Conservation (phyloP, 2,797 vertebrate genomes). For the Netta rufina region DNA sequence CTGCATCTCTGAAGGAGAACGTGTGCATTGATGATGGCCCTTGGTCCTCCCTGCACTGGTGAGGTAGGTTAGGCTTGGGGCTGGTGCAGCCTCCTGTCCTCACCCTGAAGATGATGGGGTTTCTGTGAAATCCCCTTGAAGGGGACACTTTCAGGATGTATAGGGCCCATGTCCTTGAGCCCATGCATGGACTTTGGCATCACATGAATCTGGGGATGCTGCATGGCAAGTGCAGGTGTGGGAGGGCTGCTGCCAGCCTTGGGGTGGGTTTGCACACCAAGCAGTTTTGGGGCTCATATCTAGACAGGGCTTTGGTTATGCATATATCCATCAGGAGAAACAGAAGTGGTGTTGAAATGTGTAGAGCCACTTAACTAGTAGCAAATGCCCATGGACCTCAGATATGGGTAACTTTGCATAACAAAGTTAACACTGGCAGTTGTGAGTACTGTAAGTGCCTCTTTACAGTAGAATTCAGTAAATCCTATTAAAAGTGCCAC, state of each 20-base stretch:
- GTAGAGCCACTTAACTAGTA: neutral
- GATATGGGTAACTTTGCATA: neutral
- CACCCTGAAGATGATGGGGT: too few species aligned
- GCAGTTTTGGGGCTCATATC: neutral
- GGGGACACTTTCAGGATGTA: neutral
- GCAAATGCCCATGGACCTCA: neutral
- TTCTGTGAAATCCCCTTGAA: neutral
- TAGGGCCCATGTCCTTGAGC: accelerated
- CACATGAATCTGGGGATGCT: neutral
- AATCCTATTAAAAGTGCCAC: neutral
- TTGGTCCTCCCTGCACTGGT: neutral
- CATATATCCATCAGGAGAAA: neutral
- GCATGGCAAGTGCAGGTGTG: neutral
- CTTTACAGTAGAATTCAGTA: neutral
- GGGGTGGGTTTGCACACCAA: neutral
- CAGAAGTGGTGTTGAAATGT: neutral
- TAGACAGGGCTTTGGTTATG: neutral
- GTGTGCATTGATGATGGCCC: accelerated
- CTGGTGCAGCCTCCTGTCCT: neutral
- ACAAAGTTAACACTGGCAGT: neutral
- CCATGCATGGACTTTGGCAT: neutral
- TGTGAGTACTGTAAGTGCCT: neutral
- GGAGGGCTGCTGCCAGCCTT: neutral
- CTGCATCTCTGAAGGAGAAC: neutral
- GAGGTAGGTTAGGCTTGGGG: neutral